Evolutionary conservation across 2,797 vertebrate genomes (phyloP), one percentile per base, ranked within the genome.

Genomic region (Melanotaenia nigrans): DNA sequence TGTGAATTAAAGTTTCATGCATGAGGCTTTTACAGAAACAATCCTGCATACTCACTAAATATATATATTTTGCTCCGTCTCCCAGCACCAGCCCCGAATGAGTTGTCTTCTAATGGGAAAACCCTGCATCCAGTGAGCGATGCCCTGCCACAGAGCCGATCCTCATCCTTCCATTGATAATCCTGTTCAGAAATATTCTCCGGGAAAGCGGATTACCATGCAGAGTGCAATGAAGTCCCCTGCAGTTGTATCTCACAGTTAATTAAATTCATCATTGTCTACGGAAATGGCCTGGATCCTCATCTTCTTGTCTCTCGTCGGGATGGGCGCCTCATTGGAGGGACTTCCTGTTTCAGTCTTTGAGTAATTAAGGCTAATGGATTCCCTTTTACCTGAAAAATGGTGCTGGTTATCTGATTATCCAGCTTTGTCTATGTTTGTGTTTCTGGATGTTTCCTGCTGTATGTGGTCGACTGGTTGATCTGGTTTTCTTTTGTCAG

Each of bases 221-320:
- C 73, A 56, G 68, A 82, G 84, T 42, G 61, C 68, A 71, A 77
- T 83, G 83, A 86, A 84, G 89, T 84, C 78, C 78, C 60, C 65
- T 49, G 57, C 86, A 79, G 84, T 81, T 73, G 78, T 82, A 82
- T 89, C 89, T 89, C 79, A 72, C 82, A 71, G 81, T 89, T 94
- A 92, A 94, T 95, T 94, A 91, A 92, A 94, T 92, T 77, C 71
- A 83, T 92, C 83, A 90, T 91, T 92, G 88, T 94, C 89, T 92
- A 85, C 45, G 55, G 69, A 78, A 78, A 89, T 76, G 74, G 75
- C 65, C 71, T 35, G 47, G 57, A 30, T 88, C 81, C 67, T 84
- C 61, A 32, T 70, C 42, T 16, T 84, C 72, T 72, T 67, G 65
- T 62, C 77, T 77, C 79, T 9, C 66, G 4, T 35, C 47, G 76